A percentile compares a stretch with the other conserved stretches of the same genome.
Conservation (phyloP, 2,113 vertebrate species). For the Leptobrachium leishanense region DNA sequence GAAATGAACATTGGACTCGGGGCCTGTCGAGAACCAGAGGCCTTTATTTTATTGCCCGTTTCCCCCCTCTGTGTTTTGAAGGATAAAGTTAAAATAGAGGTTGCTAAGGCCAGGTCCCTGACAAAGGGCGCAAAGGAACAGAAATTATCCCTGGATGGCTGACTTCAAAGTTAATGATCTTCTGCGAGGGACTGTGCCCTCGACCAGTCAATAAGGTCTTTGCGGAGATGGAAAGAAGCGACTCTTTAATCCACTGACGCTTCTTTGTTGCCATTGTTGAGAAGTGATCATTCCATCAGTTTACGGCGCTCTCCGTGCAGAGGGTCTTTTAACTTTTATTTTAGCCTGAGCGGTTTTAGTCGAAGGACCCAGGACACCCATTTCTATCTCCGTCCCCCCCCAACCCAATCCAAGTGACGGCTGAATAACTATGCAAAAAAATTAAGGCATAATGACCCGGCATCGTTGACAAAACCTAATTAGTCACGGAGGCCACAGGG, state of each 20-base stretch:
- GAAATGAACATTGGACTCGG: constrained; percentile 72
- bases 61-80: constrained; percentile 61
- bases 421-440: constrained; percentile 95
- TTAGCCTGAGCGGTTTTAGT: constrained; percentile 82
- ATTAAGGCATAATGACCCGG: constrained; percentile 97
- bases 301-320: constrained; percentile 61
- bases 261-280: constrained; percentile 79
- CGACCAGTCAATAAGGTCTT: constrained; percentile 73
- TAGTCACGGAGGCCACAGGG: constrained; percentile 95
- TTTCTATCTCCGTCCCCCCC: constrained; percentile 78
- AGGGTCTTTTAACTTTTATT: constrained; percentile 63
- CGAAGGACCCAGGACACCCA: constrained; percentile 60
- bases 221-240: constrained; percentile 71
- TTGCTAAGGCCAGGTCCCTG: constrained; percentile 71
- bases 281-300: constrained; percentile 86
- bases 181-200: constrained; percentile 74
- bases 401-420: constrained; percentile 87
- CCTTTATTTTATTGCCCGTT: constrained; percentile 71
- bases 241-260: constrained; percentile 80
- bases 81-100: constrained; percentile 75
- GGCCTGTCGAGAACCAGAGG: constrained; percentile 67
- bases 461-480: constrained; percentile 94
- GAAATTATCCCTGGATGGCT: constrained; percentile 82
- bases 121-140: constrained; percentile 76
- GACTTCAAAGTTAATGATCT: constrained; percentile 87